Base-by-base conservation (phyloP, 2,113 vertebrate genomes). In the Poeciliopsis retropinna region DNA sequence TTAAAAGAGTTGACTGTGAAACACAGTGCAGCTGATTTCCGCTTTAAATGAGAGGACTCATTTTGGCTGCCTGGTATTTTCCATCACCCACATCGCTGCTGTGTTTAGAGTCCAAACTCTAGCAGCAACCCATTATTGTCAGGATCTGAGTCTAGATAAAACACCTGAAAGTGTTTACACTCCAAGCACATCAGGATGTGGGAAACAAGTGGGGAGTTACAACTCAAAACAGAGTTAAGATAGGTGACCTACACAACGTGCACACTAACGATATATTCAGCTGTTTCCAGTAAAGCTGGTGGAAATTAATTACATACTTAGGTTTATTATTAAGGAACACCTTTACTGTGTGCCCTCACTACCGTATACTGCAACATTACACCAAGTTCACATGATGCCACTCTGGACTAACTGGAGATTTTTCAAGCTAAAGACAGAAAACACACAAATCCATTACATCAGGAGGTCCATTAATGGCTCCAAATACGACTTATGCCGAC, bases 81-180 rank as follows among this genome's bases (percentile, higher is more conserved):
- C 85, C 84, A 78, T 73, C 22, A 39, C 84, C 88, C 72, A 78
- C 78, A 90, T 84, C 61, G 30, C 34, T 57, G 13, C 62, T 68
- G 10, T 91, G 90, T 90, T 92, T 88, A 65, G 72, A 69, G 67
- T 73, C 67, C 76, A 88, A 80, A 85, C 63, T 34, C 0, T 2
- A 64, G 65, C 80, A 62, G 62, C 47, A 44, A 63, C 74, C 51
- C 8, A 3, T 57, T 29, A 76, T 62, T 67, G 64, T 72, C 61
- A 70, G 71, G 80, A 82, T 82, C 66, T 62, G 54, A 64, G 66
- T 7, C 60, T 69, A n/a, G 78, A 84, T 87, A 79, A 88, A 83
- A 82, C 54, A 68, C 66, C 76, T 73, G 17, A 60, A 1, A 37
- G 64, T 92, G 88, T 92, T 91, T 86, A 77, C n/a, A 90, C 57